phyloP scores from a whole-genome alignment of 2,113 vertebrate species.

The Thymallus thymallus region DNA sequence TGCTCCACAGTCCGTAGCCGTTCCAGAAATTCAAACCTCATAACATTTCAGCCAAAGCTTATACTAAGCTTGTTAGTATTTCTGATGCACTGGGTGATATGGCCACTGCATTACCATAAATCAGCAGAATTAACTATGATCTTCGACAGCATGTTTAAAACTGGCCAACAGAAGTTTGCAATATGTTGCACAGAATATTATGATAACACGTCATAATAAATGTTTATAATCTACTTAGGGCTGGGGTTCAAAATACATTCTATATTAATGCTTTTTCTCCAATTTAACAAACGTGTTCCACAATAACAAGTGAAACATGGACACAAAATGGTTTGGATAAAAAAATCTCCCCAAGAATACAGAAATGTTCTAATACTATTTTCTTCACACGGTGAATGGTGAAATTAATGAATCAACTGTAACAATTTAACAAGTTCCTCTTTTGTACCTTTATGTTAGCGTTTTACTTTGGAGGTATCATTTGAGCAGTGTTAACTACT shows the following conservation, averaged over 20 bases:
- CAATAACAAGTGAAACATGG: constrained; percentile 53
- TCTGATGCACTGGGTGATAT: constrained; percentile 94
- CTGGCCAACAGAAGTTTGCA: constrained; percentile 95
- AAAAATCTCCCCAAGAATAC: constrained; percentile 19
- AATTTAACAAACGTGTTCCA: constrained; percentile 64
- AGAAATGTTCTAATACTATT: not conserved
- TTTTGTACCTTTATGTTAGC: not conserved
- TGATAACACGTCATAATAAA: constrained; percentile 99
- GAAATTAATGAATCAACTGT: not conserved
- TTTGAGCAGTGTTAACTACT: not conserved
- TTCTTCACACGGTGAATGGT: not conserved
- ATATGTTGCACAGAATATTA: constrained; percentile 98
- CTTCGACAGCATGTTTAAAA: constrained; percentile 88
- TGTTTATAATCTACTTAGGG: constrained; percentile 99
- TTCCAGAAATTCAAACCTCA: constrained; percentile 99
- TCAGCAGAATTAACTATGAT: constrained; percentile 99
- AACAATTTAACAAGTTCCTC: not conserved
- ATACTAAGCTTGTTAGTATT: constrained; percentile 99
- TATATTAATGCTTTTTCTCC: constrained; percentile 90
- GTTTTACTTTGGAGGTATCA: not conserved
- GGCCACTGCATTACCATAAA: constrained; percentile 95
- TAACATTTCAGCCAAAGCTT: constrained; percentile 97
- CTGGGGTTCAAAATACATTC: constrained; percentile 93
- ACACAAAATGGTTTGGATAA: constrained; percentile 20
- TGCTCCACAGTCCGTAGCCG: constrained; percentile 88